Evolutionary conservation across 2,888 invertebrate species (phyloP), one percentile per base, ranked within the genome.

Genomic region (Drosophila seclusa): DNA sequence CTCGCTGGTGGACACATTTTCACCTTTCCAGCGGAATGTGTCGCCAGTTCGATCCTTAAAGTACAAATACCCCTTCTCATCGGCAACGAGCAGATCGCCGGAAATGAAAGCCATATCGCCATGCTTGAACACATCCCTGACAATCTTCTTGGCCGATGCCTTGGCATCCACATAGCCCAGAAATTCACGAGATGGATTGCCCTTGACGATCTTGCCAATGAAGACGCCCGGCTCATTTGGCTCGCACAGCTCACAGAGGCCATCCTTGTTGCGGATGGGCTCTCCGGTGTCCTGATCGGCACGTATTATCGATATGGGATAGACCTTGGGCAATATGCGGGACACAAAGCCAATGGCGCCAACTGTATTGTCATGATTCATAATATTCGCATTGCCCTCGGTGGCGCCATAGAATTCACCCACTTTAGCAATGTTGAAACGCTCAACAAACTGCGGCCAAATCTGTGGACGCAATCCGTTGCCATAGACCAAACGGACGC

Each of bases 1-100:
- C 94, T 99, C 99, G 4, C 97, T 97, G 11, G 99, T 99, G 53
- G 98, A 98, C 11, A 99, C 99, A 93, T 99, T 99, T 94, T 99
- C 99, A 18, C 99, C 99, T 92, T 98, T 97, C 98, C 98, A 99
- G 58, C 98, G 95, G 94, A 97, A 99, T 18, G 99, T 99, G 93
- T 99, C 99, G 0, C 99, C 99, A 0, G 98, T 98, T 83, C 99
- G 95, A 92, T 99, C 99, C 91, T 96, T 97, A 94, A 99, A 99
- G 94, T 95, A 99, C 80, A 99, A 94, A 94, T 98, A 98, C 4
- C 99, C 99, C 16, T 96, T 94, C 89, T 98, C 97, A 91, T 99
- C 99, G 82, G 98, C 96, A 52, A 97, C 95, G 62, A 99, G 93
- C 75, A 99, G 95, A 92, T 99, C 99, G 94, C 96, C 98, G 18